Evolutionary conservation across 2,888 invertebrate species (phyloP).

Genomic region (Flabesymbios commensalis): DNA sequence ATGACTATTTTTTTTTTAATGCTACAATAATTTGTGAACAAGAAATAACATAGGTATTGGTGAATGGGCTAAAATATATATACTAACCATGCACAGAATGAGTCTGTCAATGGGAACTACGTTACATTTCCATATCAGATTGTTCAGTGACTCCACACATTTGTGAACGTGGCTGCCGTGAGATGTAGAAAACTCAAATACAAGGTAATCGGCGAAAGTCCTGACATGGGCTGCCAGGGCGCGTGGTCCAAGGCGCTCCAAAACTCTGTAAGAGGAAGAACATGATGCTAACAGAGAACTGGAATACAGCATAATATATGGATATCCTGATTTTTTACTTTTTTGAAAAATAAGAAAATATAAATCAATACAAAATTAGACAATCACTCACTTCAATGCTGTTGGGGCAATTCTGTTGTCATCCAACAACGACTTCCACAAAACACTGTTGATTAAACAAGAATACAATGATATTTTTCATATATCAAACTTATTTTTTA

Average conservation of each 20-base stretch:
- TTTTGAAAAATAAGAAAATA: neutral
- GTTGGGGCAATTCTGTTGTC: slow-evolving; percentile 90
- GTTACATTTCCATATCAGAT: slow-evolving; percentile 97
- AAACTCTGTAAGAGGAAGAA: slow-evolving; percentile 61
- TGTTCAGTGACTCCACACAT: slow-evolving; percentile 86
- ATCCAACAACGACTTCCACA: slow-evolving; percentile 95
- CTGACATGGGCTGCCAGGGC: slow-evolving; percentile 88
- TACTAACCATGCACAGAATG: slow-evolving; percentile 75
- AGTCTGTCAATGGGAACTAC: slow-evolving; percentile 92
- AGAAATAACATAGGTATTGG: neutral
- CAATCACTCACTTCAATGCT: slow-evolving; percentile 80
- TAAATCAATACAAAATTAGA: neutral
- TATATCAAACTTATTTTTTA: no score
- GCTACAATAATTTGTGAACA: neutral
- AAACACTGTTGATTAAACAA: slow-evolving; percentile 62
- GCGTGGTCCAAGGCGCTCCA: slow-evolving; percentile 89
- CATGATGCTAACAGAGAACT: neutral
- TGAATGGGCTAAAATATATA: neutral
- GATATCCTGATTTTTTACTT: neutral
- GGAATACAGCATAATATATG: neutral
- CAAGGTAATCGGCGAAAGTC: slow-evolving; percentile 92
- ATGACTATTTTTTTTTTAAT: neutral
- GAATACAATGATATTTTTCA: no score
- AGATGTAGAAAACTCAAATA: slow-evolving; percentile 78
- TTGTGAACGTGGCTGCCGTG: slow-evolving; percentile 90